phyloP scores from a whole-genome alignment of 2,888 invertebrate genomes.

The Harpalus rufipes region DNA sequence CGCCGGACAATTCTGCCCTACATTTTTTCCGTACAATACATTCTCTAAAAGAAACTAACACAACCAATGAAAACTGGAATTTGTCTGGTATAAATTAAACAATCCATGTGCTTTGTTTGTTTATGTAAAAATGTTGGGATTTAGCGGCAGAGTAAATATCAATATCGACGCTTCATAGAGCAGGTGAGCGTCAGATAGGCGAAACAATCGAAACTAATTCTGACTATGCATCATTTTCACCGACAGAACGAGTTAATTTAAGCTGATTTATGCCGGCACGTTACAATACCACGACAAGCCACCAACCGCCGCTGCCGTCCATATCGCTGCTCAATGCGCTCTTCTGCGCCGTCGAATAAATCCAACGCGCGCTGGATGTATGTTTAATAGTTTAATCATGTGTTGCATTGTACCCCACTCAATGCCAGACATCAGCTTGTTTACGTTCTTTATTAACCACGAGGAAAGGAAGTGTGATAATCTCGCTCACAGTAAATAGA shows the following conservation, averaged over 20 bases:
- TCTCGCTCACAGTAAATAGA: neutral
- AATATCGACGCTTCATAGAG: neutral
- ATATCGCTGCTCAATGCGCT: constrained; percentile 23
- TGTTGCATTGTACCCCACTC: constrained; percentile 59
- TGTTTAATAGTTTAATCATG: constrained; percentile 65
- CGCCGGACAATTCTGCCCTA: neutral
- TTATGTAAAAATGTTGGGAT: neutral
- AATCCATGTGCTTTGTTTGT: neutral
- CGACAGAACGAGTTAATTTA: constrained; percentile 63
- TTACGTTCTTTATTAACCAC: neutral
- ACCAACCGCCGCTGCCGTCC: constrained; percentile 11
- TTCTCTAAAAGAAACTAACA: neutral
- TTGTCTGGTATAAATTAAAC: too few species aligned
- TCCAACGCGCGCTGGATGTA: constrained; percentile 19
- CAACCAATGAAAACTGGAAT: too few species aligned
- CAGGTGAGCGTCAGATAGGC: constrained; percentile 52
- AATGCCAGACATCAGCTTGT: constrained; percentile 42
- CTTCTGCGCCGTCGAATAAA: constrained; percentile 40
- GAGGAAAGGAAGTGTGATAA: neutral
- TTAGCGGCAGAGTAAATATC: constrained; percentile 3
- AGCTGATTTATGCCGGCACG: constrained; percentile 61
- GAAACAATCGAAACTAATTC: constrained; percentile 62
- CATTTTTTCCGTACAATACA: neutral
- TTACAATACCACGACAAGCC: constrained; percentile 55
- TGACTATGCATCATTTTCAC: constrained; percentile 52